Percentiles rank a stretch among this genome's conserved stretches.
Conservation (phyloP, 92 coral and sea anemone genomes). For the Nematostella vectensis region DNA sequence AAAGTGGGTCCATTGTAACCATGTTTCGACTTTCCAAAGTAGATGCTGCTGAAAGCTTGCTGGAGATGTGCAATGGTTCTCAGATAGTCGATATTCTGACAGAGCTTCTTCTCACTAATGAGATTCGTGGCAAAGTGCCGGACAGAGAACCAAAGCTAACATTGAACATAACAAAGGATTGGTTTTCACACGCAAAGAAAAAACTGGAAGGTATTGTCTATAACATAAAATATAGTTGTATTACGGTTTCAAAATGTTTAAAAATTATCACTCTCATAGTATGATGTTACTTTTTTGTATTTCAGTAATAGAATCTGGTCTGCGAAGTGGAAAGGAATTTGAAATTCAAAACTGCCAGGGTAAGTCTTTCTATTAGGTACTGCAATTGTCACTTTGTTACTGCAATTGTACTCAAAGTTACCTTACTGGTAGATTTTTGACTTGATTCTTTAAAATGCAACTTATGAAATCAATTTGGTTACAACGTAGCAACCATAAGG, state of each 20-base stretch:
- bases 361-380: too few species aligned
- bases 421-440: too few species aligned
- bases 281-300: neutral
- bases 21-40: slow-evolving; percentile 75
- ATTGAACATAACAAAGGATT: slow-evolving; percentile 9
- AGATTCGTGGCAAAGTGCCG: slow-evolving; percentile 1
- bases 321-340: neutral
- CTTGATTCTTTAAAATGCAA: too few species aligned
- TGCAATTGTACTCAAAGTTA: too few species aligned
- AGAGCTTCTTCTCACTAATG: slow-evolving; percentile 22
- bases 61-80: slow-evolving; percentile 53
- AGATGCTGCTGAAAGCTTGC: slow-evolving; percentile 54
- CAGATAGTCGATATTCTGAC: slow-evolving; percentile 24
- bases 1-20: slow-evolving; percentile 47
- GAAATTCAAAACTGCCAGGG: too few species aligned
- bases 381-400: too few species aligned
- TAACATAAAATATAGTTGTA: too few species aligned
- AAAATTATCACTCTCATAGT: neutral
- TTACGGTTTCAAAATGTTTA: too few species aligned
- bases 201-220: slow-evolving; percentile 26
- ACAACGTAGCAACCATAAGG: too few species aligned
- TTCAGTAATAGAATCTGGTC: slow-evolving; percentile 29
- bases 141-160: slow-evolving; percentile 17
- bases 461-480: too few species aligned
- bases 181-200: slow-evolving; percentile 10